Evolutionary conservation across 2,888 invertebrate genomes (phyloP), one percentile per base, ranked within the genome.

Genomic region (Fragum fragum): DNA sequence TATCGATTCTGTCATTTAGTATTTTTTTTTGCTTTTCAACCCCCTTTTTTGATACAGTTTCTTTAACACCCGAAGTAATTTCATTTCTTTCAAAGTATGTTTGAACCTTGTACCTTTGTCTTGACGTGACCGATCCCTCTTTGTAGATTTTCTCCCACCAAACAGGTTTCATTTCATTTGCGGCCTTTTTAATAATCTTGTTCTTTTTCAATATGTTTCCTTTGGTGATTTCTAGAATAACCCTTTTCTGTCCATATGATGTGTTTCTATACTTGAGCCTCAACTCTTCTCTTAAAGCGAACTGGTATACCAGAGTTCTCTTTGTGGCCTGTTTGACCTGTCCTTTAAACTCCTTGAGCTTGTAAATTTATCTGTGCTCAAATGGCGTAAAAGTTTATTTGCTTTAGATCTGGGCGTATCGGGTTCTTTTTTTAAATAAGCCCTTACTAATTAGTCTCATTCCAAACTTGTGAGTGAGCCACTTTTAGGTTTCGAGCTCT

Each of bases 11-110:
- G 21, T 76, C 76, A 28, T 14, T 71, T 1, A 82, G n/a, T 28
- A 75, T 14, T 29, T 75, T 36, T 63, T 59, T 71, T 36, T 82
- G 76, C 53, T 59, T 76, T 53, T 73, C 79, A 7, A 42, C 52
- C 39, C 72, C 73, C 36, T 63, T 70, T 26, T 57, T 61, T 21
- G 75, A 76, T 23, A 71, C 66, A 23, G 71, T 73, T 9, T 77
- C 47, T 59, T 81, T 76, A 29, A 73, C 57, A 6, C 73, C 84
- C 21, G 79, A 29, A 9, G 78, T 74, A 5, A 68, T 16, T 9
- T 68, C 68, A 42, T 39, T 21, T 42, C 68, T 42, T 68, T 42
- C 68, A 42, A 36, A 68, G 21, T 42, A 42, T 42, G 28, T 26
- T 23, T 23, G 7, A 14, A 42, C 36, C n/a, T 42, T 23, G 11